phyloP scores from a whole-genome alignment of 2,113 vertebrate genomes.

The Hemibates koningsi region DNA sequence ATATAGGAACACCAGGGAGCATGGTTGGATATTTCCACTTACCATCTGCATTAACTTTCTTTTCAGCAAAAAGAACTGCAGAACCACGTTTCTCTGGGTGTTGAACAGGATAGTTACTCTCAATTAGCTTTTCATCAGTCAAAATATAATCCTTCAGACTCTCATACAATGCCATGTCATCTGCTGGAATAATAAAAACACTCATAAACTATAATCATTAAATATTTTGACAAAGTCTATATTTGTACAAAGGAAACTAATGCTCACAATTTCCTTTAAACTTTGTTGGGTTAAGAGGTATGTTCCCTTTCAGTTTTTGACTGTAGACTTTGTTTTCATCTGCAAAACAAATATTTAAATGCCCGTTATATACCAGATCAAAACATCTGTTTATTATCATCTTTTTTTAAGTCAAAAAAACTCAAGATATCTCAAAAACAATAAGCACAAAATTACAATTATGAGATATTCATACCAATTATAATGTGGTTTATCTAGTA shows the following conservation, averaged over 20 bases:
- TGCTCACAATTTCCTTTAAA: slow-evolving; percentile 49
- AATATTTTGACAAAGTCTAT: neutral
- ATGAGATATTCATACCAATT: neutral
- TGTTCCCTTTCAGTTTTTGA: slow-evolving; percentile 58
- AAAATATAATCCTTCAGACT: slow-evolving; percentile 72
- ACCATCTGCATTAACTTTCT: slow-evolving; percentile 64
- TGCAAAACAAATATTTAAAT: slow-evolving; percentile 7
- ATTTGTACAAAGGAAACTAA: neutral
- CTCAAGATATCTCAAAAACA: neutral
- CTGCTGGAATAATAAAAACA: slow-evolving; percentile 26
- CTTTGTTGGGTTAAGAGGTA: slow-evolving; percentile 46
- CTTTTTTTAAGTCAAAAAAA: neutral
- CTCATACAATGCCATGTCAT: slow-evolving; percentile 62
- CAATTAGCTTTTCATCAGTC: slow-evolving; percentile 66
- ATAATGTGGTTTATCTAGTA: neutral
- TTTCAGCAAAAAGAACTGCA: slow-evolving; percentile 60
- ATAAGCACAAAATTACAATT: neutral
- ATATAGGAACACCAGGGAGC: neutral
- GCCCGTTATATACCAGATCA: neutral
- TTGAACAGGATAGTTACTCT: slow-evolving; percentile 71
- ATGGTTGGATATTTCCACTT: neutral
- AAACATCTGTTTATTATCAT: neutral
- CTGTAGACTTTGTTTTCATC: slow-evolving; percentile 29
- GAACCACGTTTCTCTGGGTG: slow-evolving; percentile 66
- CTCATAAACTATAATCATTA: neutral